A percentile compares a stretch with the other conserved stretches of the same genome.
Conservation (phyloP, 2,113 vertebrate genomes). For the Oreocharis arfaki region DNA sequence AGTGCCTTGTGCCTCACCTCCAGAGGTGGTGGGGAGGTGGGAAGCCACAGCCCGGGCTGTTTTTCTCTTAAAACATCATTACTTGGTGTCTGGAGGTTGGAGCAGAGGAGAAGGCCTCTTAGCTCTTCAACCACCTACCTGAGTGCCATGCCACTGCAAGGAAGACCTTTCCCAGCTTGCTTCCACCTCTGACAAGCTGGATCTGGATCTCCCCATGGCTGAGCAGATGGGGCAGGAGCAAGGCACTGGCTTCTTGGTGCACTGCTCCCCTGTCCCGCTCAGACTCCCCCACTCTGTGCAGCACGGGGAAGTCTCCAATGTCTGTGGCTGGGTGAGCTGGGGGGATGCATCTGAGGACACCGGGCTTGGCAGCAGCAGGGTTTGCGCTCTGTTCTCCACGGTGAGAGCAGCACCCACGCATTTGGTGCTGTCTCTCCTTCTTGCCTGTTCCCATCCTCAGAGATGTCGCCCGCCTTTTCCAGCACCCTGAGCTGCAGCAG, state of each 20-base stretch:
- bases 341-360: conserved; percentile 58
- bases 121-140: neutral
- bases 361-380: conserved; percentile 43
- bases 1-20: neutral
- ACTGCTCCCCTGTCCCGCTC: accelerated
- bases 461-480: neutral
- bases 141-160: accelerated
- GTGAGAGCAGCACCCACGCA: neutral
- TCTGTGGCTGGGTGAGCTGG: neutral
- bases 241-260: neutral
- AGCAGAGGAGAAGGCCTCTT: neutral
- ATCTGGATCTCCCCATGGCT: accelerated
- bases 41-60: accelerated
- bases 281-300: accelerated
- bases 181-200: neutral
- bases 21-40: neutral
- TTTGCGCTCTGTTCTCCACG: conserved; percentile 33
- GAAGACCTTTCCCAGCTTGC: neutral
- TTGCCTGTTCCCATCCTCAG: conserved; percentile 37
- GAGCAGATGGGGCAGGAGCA: neutral
- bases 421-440: conserved; percentile 32
- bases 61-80: neutral
- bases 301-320: accelerated
- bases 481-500: neutral
- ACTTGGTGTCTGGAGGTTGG: neutral